Evolutionary conservation across 2,888 invertebrate species (phyloP), one percentile per base, ranked within the genome.

Genomic region (Phanerotoma sp.): DNA sequence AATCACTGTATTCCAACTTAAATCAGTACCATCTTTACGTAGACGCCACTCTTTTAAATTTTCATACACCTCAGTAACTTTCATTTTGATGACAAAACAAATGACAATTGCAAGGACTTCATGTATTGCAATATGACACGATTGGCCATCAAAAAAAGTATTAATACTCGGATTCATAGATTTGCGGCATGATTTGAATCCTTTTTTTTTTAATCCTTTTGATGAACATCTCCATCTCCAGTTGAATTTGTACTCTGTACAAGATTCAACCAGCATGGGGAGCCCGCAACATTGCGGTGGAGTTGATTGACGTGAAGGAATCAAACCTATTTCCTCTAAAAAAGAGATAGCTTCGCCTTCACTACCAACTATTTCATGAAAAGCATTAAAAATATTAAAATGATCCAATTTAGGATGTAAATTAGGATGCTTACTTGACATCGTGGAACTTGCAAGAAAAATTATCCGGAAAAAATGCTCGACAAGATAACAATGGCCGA

Each of bases 121-220:
- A 22, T 44, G 21, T 15, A 61, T 20, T 30, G 28, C 21, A 15
- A 61, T 56, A 6, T 41, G 51, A 38, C 58, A 54, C 7, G 18
- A 11, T 2, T 38, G 13, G 4, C 58, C 58, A 20, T 58, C 54
- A 33, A 58, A 54, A 52, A 61, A 58, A 13, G 60, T 58, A n/a
- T 41, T 32, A 16, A 18, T 7, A 16, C 32, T 22, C 5, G 58
- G 54, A 7, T 61, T 61, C 9, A 51, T 33, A 4, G 7, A 15
- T 13, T 44, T 41, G 13, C 58, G 30, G 18, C 58, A 61, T 7
- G 28, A 15, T 25, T 51, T 54, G 3, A 49, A 21, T 3, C 49
- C 45, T 51, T 57, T 57, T 16, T 56, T 53, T 20, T 49, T 57
- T 21, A 32, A 3, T 7, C 25, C 25, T 46, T 46, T 51, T 25